A percentile compares a stretch with the other conserved stretches of the same genome.
These are phyloP conservation scores for Drepana arcuata DNA, from an alignment of 1,140 invertebrate genomes.

Conservation along the genomic window DNA sequence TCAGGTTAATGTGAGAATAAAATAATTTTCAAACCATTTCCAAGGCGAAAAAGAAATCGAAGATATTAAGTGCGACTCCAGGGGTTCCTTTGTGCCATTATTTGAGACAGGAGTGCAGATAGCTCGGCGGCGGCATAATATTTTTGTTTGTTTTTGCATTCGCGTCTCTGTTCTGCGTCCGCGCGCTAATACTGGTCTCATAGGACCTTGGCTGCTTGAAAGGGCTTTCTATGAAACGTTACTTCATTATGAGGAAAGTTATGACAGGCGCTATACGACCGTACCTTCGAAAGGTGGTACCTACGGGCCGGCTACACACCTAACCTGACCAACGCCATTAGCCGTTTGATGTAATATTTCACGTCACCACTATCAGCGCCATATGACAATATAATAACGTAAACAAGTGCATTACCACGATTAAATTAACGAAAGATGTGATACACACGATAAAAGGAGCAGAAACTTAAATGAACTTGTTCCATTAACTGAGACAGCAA, in stretches of 20 bases:
- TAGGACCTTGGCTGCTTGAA: slow-evolving; percentile 19
- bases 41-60: background rate
- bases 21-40: background rate
- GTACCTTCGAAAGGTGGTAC: background rate
- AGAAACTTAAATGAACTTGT: background rate
- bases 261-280: background rate
- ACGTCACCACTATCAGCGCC: background rate
- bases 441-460: background rate
- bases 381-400: too few species aligned
- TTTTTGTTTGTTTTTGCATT: slow-evolving; percentile 42
- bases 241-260: too few species aligned
- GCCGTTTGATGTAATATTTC: background rate
- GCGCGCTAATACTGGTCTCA: slow-evolving; percentile 46
- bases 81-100: slow-evolving; percentile 27
- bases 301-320: background rate
- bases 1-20: background rate
- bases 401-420: too few species aligned
- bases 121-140: slow-evolving; percentile 52
- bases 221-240: too few species aligned
- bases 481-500: background rate
- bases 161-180: slow-evolving; percentile 9
- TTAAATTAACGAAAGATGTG: too few species aligned
- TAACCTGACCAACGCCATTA: too few species aligned
- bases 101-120: slow-evolving; percentile 58
- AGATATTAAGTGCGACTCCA: slow-evolving; percentile 18